Evolutionary conservation across 2,113 vertebrate genomes (phyloP), one percentile per base, ranked within the genome.

Genomic region (Haemorhous mexicanus): DNA sequence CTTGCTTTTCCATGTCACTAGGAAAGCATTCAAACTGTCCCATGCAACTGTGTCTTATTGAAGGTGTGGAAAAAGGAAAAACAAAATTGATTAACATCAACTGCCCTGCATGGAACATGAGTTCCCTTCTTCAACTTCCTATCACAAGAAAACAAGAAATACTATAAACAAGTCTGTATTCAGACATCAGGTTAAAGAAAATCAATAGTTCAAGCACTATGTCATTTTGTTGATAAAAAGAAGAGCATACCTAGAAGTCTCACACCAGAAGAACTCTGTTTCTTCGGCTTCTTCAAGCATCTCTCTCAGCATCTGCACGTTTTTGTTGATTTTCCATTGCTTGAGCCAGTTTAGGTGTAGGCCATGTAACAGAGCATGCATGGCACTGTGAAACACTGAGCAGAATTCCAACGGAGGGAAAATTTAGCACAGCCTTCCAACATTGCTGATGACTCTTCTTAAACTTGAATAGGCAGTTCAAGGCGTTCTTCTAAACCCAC

Each of bases 191-290:
- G 20, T 33, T 75, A 94, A 84, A 35, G 27, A 85, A 82, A 85
- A 77, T 11, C 23, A 83, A 13, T 16, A 39, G n/a, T 73, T 94
- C 55, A 73, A 91, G 63, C 27, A 79, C 30, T 66, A 53, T 4
- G 46, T 67, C 62, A 92, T 93, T 95, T 83, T 91, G 80, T 69
- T 83, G 92, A 96, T 82, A 89, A 96, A 95, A 97, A 87, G 46
- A 96, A 96, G 87, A 67, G 91, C 96, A 96, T 97, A 97, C 96
- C 96, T 97, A 96, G 83, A 92, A 93, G 74, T 63, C 90, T 91
- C 92, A 92, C 66, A 96, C 17, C 86, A 93, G 97, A 41, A 85
- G 96, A 91, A n/a, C 32, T 96, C 59, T 88, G 90, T 41, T 95
- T 95, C 95, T 96, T 95, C 96, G 93, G n/a, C 70, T 75, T 93